These are phyloP conservation scores for Sialia sialis DNA, from an alignment of 2,113 vertebrate species.

Conservation along the genomic window DNA sequence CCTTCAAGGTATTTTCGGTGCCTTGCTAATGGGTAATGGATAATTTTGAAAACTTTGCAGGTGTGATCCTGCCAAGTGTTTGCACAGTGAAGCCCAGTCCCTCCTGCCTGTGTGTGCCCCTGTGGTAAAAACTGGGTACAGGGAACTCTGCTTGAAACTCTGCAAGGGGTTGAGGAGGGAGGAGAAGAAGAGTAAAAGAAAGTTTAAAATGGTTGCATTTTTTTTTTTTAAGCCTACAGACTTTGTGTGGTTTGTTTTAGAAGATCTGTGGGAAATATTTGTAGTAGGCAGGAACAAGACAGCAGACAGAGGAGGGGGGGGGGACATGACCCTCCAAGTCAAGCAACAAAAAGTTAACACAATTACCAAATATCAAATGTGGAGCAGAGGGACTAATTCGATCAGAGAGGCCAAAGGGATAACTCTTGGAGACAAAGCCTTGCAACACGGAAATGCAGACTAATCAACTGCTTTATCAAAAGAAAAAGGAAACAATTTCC, in stretches of 20 bases:
- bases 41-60: neutral
- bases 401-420: slow-evolving; percentile 57
- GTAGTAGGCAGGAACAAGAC: neutral
- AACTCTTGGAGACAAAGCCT: slow-evolving; percentile 57
- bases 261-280: neutral
- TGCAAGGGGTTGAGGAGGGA: neutral
- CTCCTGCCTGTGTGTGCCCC: neutral
- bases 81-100: neutral
- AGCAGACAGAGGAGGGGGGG: neutral
- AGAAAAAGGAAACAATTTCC: slow-evolving; percentile 51
- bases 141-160: neutral
- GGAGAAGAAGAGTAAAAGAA: neutral
- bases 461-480: slow-evolving; percentile 51
- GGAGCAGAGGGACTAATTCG: slow-evolving; percentile 55
- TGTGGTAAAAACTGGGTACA: neutral
- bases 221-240: neutral
- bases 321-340: neutral
- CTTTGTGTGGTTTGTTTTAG: neutral
- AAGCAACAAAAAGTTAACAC: slow-evolving; percentile 50
- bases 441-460: slow-evolving; percentile 53
- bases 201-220: neutral
- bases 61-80: neutral
- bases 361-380: slow-evolving; percentile 64
- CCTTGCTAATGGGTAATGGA: neutral
- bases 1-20: neutral